A percentile compares a stretch with the other conserved stretches of the same genome.
Conservation (phyloP, 1,140 invertebrate species). For the Euwallacea similis region DNA sequence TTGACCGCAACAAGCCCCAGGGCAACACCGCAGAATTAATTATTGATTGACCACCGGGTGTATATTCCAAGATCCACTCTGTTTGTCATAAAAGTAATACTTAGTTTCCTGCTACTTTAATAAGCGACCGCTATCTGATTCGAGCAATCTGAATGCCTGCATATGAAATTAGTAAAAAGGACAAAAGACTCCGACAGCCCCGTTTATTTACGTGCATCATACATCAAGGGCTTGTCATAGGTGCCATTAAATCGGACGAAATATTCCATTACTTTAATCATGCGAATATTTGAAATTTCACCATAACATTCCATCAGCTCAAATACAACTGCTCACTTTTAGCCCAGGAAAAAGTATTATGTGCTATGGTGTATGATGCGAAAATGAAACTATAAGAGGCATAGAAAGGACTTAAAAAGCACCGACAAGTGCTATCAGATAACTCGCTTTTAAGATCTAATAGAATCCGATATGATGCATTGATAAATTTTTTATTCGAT, state of each 20-base stretch:
- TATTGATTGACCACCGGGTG: not conserved
- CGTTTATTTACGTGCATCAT: slow-evolving; percentile 30
- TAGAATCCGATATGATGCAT: slow-evolving; percentile 23
- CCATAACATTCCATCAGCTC: slow-evolving; percentile 23
- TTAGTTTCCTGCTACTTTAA: not conserved
- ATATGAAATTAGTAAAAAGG: slow-evolving; percentile 25
- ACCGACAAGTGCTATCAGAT: slow-evolving; percentile 19
- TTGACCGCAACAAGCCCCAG: slow-evolving; percentile 30
- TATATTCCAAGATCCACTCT: not conserved
- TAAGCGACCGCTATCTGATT: not conserved
- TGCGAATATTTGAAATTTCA: slow-evolving; percentile 30
- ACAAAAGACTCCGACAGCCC: not conserved
- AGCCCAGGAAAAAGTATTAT: too few relatives aligned
- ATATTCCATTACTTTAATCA: slow-evolving; percentile 38
- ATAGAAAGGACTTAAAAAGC: slow-evolving; percentile 12
- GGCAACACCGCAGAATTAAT: slow-evolving; percentile 19
- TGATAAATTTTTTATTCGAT: slow-evolving; percentile 18
- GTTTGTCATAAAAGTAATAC: not conserved
- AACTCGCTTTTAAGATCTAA: slow-evolving; percentile 23
- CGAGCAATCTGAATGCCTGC: slow-evolving; percentile 12
- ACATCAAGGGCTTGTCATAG: slow-evolving; percentile 30
- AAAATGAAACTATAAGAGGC: not conserved
- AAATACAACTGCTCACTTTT: not conserved
- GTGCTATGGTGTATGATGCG: too few relatives aligned
- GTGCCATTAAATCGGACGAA: slow-evolving; percentile 26